Evolutionary conservation across 2,797 vertebrate genomes (phyloP), one percentile per base, ranked within the genome.

Genomic region (Thaleichthys pacificus): DNA sequence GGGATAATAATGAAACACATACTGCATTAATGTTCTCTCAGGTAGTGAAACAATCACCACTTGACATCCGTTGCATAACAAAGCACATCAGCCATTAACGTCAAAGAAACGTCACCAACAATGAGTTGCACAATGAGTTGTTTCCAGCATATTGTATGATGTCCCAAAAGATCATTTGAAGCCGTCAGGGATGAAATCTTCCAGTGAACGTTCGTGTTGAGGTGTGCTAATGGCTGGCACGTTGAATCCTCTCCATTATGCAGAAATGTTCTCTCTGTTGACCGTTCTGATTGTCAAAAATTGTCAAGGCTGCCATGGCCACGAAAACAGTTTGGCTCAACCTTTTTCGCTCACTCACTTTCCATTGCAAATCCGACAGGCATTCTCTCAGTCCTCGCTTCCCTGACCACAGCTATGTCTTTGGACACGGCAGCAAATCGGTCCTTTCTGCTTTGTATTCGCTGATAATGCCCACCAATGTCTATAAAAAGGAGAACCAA

Each of bases 341-440:
- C 8, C 79, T 81, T 85, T 87, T 89, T 86, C 84, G 83, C 89
- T 90, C 88, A 85, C 87, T 87, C 81, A 85, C 87, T 92, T 92
- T 91, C 89, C 88, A 90, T 91, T 91, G 87, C 86, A 87, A 90
- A 91, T 89, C 87, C 89, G 84, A 81, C 86, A 90, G 86, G 87
- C 88, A 89, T 90, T 88, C 87, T 89, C 82, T 87, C 78, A 60
- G 81, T 83, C 84, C 86, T 88, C 85, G 86, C 38, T 49, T 26
- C 32, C 42, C 87, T 88, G 87, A 91, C 88, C 89, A 86, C 89
- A 91, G 86, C 87, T 90, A 87, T 90, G 89, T 88, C 83, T 90
- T 88, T 87, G 89, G 89, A 89, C 86, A 83, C 80, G 87, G 87
- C 84, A 87, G 86, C 88, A 67, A 80, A 81, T 89, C 89, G 89